Evolutionary conservation across 2,888 invertebrate species (phyloP), one percentile per base, ranked within the genome.

Genomic region (Drosophila prostipennis): DNA sequence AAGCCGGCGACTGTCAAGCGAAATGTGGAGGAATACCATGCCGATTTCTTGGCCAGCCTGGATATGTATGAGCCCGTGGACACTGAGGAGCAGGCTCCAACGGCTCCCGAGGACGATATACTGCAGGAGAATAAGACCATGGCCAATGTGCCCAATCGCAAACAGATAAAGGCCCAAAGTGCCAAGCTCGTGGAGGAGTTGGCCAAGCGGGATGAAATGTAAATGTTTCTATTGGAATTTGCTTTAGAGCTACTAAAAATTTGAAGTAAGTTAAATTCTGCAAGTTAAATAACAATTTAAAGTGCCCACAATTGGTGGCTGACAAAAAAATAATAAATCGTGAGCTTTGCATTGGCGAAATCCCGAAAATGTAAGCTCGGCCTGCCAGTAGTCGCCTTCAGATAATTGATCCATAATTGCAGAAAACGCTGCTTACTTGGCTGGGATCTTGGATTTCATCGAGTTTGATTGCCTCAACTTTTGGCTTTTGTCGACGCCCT

Each of bases 131-230:
- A 72, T 26, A 90, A 89, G 56, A 78, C 63, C 0, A 48, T 77
- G 53, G 87, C 84, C 51, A 77, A 77, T 74, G 84, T 90, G 7
- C 90, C 89, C 2, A 91, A 84, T 74, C 90, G 91, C 26, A 89
- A 90, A 26, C 89, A 89, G 70, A 89, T 92, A 13, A 91, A 92
- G 81, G 76, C 83, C 6, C 80, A 85, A 34, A 92, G 92, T 76
- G 84, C 82, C 36, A 91, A 91, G 74, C 73, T 90, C 23, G 80
- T 92, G 19, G 92, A 92, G 53, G 89, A 91, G 49, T 73, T 87
- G n/a, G 84, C 88, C 11, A 91, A 91, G 55, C 88, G 83, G 56
- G 90, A 91, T 2, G 91, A 91, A 54, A 89, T 78, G 14, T 42
- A 1, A 11, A 37, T 45, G 13, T 14, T 43, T 4, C 3, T 19